phyloP scores from a whole-genome alignment of 2,113 vertebrate genomes.

The Oryzias celebensis region DNA sequence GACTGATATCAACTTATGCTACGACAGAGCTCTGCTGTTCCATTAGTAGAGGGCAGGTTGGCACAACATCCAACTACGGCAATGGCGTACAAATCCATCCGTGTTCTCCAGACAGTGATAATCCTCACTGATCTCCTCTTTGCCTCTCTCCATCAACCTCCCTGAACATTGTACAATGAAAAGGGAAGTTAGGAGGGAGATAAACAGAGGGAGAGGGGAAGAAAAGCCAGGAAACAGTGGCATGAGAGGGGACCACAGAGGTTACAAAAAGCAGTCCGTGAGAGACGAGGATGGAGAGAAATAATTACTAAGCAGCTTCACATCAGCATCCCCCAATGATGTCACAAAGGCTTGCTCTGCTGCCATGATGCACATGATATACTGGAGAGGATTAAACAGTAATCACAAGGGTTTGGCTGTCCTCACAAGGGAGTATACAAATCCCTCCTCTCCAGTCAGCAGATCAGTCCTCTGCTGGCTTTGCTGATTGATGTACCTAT shows the following conservation, averaged over 20 bases:
- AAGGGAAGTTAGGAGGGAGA: conserved; percentile 8
- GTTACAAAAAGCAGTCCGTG: conserved; percentile 4
- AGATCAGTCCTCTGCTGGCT: conserved; percentile 66
- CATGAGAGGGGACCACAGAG: conserved; percentile 7
- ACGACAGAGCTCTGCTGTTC: conserved; percentile 33
- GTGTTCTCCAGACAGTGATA: conserved; percentile 67
- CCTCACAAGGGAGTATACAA: conserved; percentile 59
- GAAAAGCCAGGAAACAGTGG: conserved; percentile 17
- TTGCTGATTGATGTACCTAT: conserved; percentile 39
- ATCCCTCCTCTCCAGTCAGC: conserved; percentile 46
- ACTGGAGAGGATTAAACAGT: conserved; percentile 67
- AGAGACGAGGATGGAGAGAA: conserved; percentile 17
- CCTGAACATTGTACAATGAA: conserved; percentile 39
- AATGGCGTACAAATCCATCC: conserved; percentile 60
- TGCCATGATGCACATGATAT: conserved; percentile 72
- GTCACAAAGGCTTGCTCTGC: conserved; percentile 55
- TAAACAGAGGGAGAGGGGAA: conserved; percentile 25
- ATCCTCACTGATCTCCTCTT: conserved; percentile 67
- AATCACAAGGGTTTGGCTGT: conserved; percentile 70
- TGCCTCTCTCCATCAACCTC: conserved; percentile 4
- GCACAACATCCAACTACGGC: conserved; percentile 48
- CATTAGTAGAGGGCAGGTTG: conserved; percentile 59
- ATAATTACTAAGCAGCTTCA: conserved; percentile 35
- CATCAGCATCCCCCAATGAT: conserved; percentile 38
- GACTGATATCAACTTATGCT: conserved; percentile 47